phyloP scores from a whole-genome alignment of 2,797 vertebrate species.

The Dipus sagitta region DNA sequence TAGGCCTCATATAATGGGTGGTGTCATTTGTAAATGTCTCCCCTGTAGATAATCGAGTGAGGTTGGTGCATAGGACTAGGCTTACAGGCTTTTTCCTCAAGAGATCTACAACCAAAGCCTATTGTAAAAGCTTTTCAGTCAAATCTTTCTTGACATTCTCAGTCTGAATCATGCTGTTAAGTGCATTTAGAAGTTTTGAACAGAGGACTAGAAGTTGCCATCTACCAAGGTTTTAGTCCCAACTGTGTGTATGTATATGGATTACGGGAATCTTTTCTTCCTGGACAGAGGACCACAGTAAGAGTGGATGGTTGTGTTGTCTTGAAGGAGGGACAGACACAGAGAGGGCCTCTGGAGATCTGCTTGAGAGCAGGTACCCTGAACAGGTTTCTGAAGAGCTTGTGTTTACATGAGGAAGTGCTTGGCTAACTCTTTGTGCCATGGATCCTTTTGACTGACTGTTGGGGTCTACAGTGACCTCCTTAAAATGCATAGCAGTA shows the following conservation, averaged over 20 bases:
- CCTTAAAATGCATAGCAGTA: slow-evolving; percentile 9
- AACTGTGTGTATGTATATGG: slow-evolving; percentile 6
- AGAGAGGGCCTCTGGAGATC: not conserved
- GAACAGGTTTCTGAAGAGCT: not conserved
- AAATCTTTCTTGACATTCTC: not conserved
- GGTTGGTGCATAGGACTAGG: not conserved
- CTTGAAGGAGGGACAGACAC: not conserved
- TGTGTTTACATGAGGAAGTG: not conserved
- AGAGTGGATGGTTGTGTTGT: not conserved
- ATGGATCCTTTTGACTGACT: not conserved
- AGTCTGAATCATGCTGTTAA: not conserved
- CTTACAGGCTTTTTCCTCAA: not conserved
- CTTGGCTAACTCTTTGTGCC: not conserved
- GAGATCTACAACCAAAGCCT: not conserved
- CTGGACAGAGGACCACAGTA: not conserved
- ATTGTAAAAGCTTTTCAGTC: slow-evolving; percentile 12
- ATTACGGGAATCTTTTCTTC: not conserved
- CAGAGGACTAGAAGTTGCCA: slow-evolving; percentile 25
- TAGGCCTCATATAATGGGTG: not conserved
- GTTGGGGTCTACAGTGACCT: not conserved
- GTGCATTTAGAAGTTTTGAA: not conserved
- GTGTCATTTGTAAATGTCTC: not conserved
- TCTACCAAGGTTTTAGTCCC: not conserved
- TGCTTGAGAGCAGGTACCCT: not conserved
- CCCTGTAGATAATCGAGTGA: not conserved